Percentiles rank a stretch among this genome's conserved stretches.
Conservation (phyloP, 2,888 invertebrate genomes). For the Boloria selene region DNA sequence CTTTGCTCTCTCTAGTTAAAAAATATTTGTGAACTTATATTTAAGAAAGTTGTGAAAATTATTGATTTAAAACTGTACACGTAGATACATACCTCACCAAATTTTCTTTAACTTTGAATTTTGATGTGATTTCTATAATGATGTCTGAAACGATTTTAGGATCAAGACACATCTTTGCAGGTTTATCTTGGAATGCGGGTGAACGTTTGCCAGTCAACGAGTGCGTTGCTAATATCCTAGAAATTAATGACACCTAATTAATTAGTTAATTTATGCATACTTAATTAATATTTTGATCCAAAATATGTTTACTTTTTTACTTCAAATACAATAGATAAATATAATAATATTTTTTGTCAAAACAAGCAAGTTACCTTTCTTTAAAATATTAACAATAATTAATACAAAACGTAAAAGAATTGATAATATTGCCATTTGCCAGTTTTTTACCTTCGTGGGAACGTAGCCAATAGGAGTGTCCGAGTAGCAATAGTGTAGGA, state of each 20-base stretch:
- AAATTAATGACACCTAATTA: constrained; percentile 35
- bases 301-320: too few species aligned
- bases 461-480: constrained; percentile 71
- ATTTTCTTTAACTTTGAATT: constrained; percentile 75
- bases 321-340: too few species aligned
- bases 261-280: not conserved
- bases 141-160: constrained; percentile 80
- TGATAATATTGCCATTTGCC: not conserved
- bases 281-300: constrained; percentile 1
- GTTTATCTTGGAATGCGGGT: constrained; percentile 75
- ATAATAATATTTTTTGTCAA: too few species aligned
- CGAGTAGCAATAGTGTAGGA: constrained; percentile 75
- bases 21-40: too few species aligned
- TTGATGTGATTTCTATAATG: constrained; percentile 76
- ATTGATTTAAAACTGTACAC: too few species aligned
- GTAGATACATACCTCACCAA: constrained; percentile 68
- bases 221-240: constrained; percentile 81
- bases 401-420: not conserved
- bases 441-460: constrained; percentile 63
- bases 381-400: not conserved
- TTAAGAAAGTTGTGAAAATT: not conserved
- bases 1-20: too few species aligned
- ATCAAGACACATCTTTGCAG: constrained; percentile 78
- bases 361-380: not conserved
- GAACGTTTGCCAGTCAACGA: constrained; percentile 84